Evolutionary conservation across 2,113 vertebrate genomes (phyloP), one percentile per base, ranked within the genome.

Genomic region (Genyomyrus donnyi): DNA sequence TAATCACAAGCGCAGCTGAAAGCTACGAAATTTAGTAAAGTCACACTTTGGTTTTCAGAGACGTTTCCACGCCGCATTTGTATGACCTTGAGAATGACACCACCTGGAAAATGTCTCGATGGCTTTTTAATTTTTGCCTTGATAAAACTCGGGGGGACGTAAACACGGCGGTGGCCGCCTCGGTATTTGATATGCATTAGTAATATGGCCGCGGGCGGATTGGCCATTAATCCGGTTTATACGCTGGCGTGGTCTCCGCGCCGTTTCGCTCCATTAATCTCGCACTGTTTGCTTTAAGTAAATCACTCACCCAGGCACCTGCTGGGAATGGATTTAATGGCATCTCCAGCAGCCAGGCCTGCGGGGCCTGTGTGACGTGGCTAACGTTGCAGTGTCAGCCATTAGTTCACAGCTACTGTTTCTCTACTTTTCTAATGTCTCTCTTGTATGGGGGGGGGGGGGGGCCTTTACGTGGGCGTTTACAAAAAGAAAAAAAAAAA

Each of bases 231-330:
- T 92, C 74, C 62, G 35, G 48, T 49, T 90, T 91, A 62, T 86
- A 31, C 3, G 48, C 46, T 13, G 21, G 46, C 2, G 89, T 85
- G 90, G 89, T 77, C 86, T 88, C 89, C 93, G 90, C 92, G 91
- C 91, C 89, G 91, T 94, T 94, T 93, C 85, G 84, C 90, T 88
- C 90, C 94, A 95, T 95, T 95, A 94, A 95, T 94, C 93, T 94
- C 91, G 74, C 89, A 90, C 85, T 95, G 94, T 95, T 92, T 94
- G 91, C 93, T 93, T 91, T 94, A 91, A 91, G 93, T 94, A 90
- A 90, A 87, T 95, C 94, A 92, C 91, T 94, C 93, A 94, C 88
- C 91, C 90, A 87, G 91, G 84, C 94, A 94, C 93, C 93, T 94
- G 94, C 90, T 94, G 93, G 90, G 93, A 92, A 17, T 31, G 92